Evolutionary conservation across 2,797 vertebrate species (phyloP).

Genomic region (Odontamblyopus lacepedii): DNA sequence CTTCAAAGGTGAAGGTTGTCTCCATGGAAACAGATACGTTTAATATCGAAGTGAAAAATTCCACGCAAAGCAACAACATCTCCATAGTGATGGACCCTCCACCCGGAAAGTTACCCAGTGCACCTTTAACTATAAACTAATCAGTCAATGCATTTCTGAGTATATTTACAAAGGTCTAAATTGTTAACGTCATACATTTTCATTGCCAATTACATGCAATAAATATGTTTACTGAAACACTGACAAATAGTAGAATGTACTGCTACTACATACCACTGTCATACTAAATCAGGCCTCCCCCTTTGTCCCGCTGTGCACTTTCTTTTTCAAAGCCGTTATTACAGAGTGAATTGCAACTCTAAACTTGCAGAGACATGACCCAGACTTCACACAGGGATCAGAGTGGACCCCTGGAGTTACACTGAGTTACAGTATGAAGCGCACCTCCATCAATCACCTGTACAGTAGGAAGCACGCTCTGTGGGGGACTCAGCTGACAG

Average conservation of each 20-base stretch:
- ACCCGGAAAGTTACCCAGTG: too few species aligned
- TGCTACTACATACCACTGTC: neutral
- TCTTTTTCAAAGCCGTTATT: constrained; percentile 35
- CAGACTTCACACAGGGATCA: constrained; percentile 42
- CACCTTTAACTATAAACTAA: neutral
- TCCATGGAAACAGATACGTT: too few species aligned
- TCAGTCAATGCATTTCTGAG: neutral
- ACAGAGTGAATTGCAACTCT: constrained; percentile 29
- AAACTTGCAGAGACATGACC: constrained; percentile 50
- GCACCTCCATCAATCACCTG: constrained; percentile 27
- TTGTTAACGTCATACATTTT: neutral
- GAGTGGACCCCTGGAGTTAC: constrained; percentile 39
- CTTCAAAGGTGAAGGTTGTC: too few species aligned
- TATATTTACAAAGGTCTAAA: too few species aligned
- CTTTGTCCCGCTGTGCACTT: neutral
- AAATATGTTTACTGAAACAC: neutral
- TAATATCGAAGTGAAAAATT: too few species aligned
- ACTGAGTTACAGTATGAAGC: constrained; percentile 37
- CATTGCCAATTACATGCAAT: neutral
- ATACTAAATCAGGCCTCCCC: constrained; percentile 10
- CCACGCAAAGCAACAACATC: too few species aligned
- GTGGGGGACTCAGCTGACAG: constrained; percentile 29
- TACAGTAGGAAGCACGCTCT: constrained; percentile 12
- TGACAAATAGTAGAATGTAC: neutral
- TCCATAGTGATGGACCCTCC: too few species aligned